Percentiles rank a stretch among this genome's conserved stretches.
These are phyloP conservation scores for Nesoenas mayeri DNA, from an alignment of 2,113 vertebrate species.

Conservation along the genomic window DNA sequence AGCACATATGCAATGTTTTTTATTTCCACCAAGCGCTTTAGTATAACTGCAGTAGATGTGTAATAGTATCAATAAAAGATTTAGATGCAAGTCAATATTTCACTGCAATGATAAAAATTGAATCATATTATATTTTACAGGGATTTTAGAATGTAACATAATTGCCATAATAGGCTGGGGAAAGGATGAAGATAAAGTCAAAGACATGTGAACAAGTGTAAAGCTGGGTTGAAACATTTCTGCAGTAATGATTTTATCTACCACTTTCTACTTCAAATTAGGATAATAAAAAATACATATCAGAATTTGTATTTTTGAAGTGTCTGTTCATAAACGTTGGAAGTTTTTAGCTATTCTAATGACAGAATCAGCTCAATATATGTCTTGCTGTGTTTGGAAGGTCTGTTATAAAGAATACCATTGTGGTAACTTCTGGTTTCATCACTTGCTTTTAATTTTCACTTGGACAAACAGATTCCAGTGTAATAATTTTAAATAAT, in stretches of 20 bases:
- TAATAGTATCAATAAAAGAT: not conserved
- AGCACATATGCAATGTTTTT: not conserved
- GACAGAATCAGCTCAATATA: not conserved
- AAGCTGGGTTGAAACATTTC: not conserved
- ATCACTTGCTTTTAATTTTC: not conserved
- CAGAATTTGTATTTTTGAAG: not conserved
- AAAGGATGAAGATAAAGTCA: not conserved
- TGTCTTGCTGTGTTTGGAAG: not conserved
- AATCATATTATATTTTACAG: not conserved
- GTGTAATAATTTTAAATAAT: not conserved
- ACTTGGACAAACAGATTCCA: not conserved
- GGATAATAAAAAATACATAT: not conserved
- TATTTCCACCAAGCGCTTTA: not conserved
- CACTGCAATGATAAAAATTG: not conserved
- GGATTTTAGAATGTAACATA: not conserved
- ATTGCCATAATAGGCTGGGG: not conserved
- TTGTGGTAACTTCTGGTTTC: not conserved
- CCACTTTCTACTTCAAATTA: not conserved
- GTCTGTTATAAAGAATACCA: not conserved
- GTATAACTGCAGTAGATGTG: not conserved
- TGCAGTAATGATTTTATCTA: not conserved
- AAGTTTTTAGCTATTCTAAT: not conserved
- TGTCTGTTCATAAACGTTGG: not conserved
- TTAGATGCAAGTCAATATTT: not conserved
- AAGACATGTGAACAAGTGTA: not conserved